A percentile compares a stretch with the other conserved stretches of the same genome.
Evolutionary conservation across 2,797 vertebrate genomes (phyloP).

Genomic region (Echiichthys vipera): DNA sequence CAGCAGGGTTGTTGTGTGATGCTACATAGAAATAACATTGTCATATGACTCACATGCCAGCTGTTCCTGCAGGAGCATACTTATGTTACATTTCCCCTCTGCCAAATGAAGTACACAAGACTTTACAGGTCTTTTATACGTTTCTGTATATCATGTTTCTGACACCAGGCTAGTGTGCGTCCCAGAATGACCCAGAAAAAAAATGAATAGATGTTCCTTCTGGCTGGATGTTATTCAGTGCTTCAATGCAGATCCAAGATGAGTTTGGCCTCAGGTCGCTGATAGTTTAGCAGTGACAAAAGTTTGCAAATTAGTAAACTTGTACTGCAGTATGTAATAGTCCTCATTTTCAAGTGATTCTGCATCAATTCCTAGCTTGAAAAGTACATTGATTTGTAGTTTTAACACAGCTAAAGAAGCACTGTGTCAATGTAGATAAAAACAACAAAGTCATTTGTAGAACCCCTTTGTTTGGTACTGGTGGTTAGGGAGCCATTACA

Average conservation of each 20-base stretch:
- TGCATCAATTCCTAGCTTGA: not conserved
- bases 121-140: constrained; percentile 42
- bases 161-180: constrained; percentile 3
- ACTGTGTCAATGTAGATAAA: not conserved
- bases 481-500: not conserved
- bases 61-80: constrained; percentile 22
- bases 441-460: not conserved
- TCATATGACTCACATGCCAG: constrained; percentile 55
- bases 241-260: not conserved
- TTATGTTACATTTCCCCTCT: constrained; percentile 49
- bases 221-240: constrained; percentile 32
- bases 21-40: constrained; percentile 38
- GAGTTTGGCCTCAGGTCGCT: not conserved
- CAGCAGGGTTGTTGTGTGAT: constrained; percentile 23
- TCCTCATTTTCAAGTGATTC: not conserved
- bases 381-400: not conserved
- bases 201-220: constrained; percentile 24
- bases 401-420: not conserved
- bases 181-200: constrained; percentile 16
- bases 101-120: constrained; percentile 18
- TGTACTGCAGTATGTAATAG: not conserved
- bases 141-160: constrained; percentile 49
- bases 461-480: not conserved
- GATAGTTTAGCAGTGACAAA: not conserved
- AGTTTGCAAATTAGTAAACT: not conserved